Evolutionary conservation across 2,888 invertebrate genomes (phyloP), one percentile per base, ranked within the genome.

Genomic region (Drosophila paramelanica): DNA sequence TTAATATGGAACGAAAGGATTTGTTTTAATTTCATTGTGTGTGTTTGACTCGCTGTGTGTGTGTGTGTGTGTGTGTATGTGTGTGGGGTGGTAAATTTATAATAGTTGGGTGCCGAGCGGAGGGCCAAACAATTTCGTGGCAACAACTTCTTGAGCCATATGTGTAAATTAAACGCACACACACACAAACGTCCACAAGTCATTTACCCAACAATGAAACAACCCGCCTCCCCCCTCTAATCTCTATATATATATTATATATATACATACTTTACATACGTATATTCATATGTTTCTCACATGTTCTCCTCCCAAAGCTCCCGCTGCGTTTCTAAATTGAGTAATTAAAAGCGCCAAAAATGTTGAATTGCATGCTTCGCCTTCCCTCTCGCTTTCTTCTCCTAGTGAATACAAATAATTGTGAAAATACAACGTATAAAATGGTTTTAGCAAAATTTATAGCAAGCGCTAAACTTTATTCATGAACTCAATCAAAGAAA

Each of bases 1-100:
- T 86, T 86, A 86, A 86, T 89, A 90, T 86, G 90, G 73, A 89
- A 90, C 85, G 90, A 89, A 86, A 84, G 86, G 86, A 90, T 86
- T 86, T 90, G 86, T 89, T 86, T 86, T 86, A 86, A 86, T 89
- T 86, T 86, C 88, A 79, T 80, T 77, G 38, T 53, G 64, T 20
- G 38, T 20, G 14, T 10, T 39, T 14, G 31, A 36, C 36, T 38
- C 52, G 38, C 17, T 45, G n/a, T 25, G 20, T 23, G 38, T 39
- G 33, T 7, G 25, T 20, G 43, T 23, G 41, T 39, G 33, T 7
- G 25, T 20, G 43, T 23, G 50, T 7, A 47, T 3, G 46, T n/a
- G 38, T 8, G 58, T 42, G 42, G 72, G 57, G 65, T 66, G 67
- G 58, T 33, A 65, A 60, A 61, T 45, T 53, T 53, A 79, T 79